Conservation (phyloP, 2,888 invertebrate genomes). For the Synergus japonicus region DNA sequence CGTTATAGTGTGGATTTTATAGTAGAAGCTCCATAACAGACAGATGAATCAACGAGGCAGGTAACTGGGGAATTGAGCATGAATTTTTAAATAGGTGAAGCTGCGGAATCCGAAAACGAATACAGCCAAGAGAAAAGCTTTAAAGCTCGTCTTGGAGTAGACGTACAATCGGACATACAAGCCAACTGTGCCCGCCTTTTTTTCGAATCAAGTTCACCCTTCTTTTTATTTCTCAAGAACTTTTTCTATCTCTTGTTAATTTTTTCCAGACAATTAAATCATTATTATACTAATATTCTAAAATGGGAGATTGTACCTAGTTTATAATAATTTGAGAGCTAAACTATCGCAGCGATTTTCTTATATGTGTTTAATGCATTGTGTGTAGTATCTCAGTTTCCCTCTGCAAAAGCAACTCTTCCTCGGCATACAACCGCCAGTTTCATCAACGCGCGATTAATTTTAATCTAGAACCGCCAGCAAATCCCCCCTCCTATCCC, state of each 20-base stretch:
- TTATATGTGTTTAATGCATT: not conserved
- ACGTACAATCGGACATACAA: not conserved
- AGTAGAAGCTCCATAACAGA: conserved; percentile 1
- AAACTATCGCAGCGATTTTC: not conserved
- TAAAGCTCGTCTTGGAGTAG: conserved; percentile 3
- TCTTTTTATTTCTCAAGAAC: not conserved
- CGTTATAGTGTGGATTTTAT: not conserved
- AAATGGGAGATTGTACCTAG: not conserved
- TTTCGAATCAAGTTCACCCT: not conserved
- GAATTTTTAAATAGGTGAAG: conserved; percentile 61
- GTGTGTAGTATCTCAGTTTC: not conserved
- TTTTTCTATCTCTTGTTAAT: not conserved
- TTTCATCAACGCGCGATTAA: conserved; percentile 72
- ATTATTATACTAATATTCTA: too few species aligned
- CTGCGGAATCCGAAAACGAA: conserved; percentile 61
- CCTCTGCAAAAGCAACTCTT: conserved; percentile 29
- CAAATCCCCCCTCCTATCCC: conserved; percentile 60
- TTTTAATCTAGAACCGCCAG: conserved; percentile 72
- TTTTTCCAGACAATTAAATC: not conserved
- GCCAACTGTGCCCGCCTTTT: not conserved
- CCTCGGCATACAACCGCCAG: conserved; percentile 47
- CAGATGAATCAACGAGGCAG: conserved; percentile 51
- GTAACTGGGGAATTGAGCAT: conserved; percentile 61
- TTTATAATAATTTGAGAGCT: not conserved
- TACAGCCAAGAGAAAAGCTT: conserved; percentile 23